Base-by-base conservation (phyloP, 2,113 vertebrate species). In the Centropus unirufus region DNA sequence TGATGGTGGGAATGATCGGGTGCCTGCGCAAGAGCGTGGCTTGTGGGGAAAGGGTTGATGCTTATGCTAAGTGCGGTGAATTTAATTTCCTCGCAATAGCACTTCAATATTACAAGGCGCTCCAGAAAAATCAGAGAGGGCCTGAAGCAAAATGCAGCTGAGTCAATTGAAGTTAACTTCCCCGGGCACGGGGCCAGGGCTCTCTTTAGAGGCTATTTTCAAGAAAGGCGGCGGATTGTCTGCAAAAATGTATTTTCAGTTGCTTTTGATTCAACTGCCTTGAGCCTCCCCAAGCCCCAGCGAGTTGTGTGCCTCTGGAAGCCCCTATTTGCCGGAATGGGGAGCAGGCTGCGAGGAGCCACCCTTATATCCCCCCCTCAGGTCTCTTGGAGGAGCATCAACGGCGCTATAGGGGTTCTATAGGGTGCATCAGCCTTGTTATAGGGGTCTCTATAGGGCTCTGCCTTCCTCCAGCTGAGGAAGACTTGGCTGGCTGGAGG, bases 91-190 rank as follows among this genome's bases (percentile, higher is more conserved):
- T 81, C 0, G 1, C 59, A 26, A 36, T 26, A 69, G 90, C 67
- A 40, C 86, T 90, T 86, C 32, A 34, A 14, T 51, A 47, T 70
- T 77, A 67, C 55, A 54, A 74, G 77, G 80, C 3, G 21, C 91
- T 89, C 69, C 61, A 90, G 89, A 81, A 95, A 94, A 97, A 79
- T 57, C 86, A 62, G 92, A 86, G 80, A 90, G 68, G 89, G 86
- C 92, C 83, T 51, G 86, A 42, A 93, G 92, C 54, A 0, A 94
- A 93, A 90, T 81, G 52, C 61, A 62, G 87, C 52, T 1, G 55
- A 95, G 89, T 89, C 91, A 94, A 93, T 70, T 92, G 93, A 87
- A 93, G 94, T 92, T 88, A 97, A 95, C 76, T 90, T 97, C 64
- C 39, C 75, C 2, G 34, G 95, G 90, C 90, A 90, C 1, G 0